phyloP scores from a whole-genome alignment of 2,888 invertebrate genomes.

The Argyresthia albistria region DNA sequence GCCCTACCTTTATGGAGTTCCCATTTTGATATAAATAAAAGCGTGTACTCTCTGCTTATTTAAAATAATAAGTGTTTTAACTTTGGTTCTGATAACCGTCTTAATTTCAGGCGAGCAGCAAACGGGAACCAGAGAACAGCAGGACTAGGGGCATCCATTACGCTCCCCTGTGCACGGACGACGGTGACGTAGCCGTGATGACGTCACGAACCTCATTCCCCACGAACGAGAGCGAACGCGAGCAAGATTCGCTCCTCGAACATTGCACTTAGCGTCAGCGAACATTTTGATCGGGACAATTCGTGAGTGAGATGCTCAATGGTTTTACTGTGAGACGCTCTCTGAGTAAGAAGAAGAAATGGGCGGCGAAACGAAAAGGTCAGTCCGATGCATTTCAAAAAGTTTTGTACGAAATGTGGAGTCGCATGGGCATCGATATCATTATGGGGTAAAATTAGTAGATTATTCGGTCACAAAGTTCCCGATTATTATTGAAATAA shows the following conservation, averaged over 20 bases:
- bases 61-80: too few species aligned
- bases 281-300: conserved; percentile 32
- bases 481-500: background rate
- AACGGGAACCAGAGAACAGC: conserved; percentile 5
- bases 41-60: too few species aligned
- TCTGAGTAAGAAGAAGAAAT: conserved; percentile 30
- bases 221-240: conserved; percentile 17
- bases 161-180: conserved; percentile 47
- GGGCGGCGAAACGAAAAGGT: background rate
- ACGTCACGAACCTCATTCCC: conserved; percentile 28
- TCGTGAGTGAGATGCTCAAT: background rate
- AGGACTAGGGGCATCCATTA: conserved; percentile 33
- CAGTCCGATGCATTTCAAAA: background rate
- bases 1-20: too few species aligned
- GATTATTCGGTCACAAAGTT: background rate
- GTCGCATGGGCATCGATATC: background rate
- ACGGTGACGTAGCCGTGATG: conserved; percentile 42
- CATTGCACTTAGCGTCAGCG: conserved; percentile 44
- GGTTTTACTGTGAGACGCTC: background rate
- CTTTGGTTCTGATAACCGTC: too few species aligned
- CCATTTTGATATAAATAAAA: too few species aligned
- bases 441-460: background rate
- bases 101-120: background rate
- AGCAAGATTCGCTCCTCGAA: conserved; percentile 35
- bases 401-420: background rate